Percentiles rank a stretch among this genome's conserved stretches.
These are phyloP conservation scores for Neodontobutis hainanensis DNA, from an alignment of 2,113 vertebrate genomes.

Conservation along the genomic window DNA sequence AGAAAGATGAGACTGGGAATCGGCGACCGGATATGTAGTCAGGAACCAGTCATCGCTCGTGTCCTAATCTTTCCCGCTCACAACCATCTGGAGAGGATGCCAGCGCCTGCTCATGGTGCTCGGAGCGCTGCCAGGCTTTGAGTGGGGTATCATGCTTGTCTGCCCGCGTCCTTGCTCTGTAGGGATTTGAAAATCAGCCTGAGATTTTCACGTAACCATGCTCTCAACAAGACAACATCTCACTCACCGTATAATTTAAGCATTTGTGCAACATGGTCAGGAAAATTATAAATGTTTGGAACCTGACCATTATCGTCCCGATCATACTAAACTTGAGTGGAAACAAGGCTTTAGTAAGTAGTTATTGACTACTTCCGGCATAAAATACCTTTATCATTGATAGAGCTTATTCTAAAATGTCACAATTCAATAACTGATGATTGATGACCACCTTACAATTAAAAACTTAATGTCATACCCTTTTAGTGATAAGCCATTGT, in stretches of 20 bases:
- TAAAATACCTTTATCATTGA: too few species aligned
- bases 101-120: conserved; percentile 59
- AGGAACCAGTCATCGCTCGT: conserved; percentile 70
- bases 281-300: too few species aligned
- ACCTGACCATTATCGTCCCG: too few species aligned
- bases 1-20: conserved; percentile 57
- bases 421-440: too few species aligned
- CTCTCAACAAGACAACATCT: conserved; percentile 66
- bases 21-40: conserved; percentile 71
- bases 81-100: conserved; percentile 80
- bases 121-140: conserved; percentile 63
- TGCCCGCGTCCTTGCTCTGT: conserved; percentile 55
- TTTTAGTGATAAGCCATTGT: neutral
- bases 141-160: conserved; percentile 57
- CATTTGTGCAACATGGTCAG: neutral
- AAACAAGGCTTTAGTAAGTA: too few species aligned
- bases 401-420: too few species aligned
- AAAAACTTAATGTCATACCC: too few species aligned
- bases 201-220: conserved; percentile 59
- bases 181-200: conserved; percentile 57
- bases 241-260: conserved; percentile 33
- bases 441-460: too few species aligned
- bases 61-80: conserved; percentile 70
- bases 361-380: too few species aligned
- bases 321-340: too few species aligned